phyloP scores from a whole-genome alignment of 1,140 invertebrate species.

The Brachionus rubens region DNA sequence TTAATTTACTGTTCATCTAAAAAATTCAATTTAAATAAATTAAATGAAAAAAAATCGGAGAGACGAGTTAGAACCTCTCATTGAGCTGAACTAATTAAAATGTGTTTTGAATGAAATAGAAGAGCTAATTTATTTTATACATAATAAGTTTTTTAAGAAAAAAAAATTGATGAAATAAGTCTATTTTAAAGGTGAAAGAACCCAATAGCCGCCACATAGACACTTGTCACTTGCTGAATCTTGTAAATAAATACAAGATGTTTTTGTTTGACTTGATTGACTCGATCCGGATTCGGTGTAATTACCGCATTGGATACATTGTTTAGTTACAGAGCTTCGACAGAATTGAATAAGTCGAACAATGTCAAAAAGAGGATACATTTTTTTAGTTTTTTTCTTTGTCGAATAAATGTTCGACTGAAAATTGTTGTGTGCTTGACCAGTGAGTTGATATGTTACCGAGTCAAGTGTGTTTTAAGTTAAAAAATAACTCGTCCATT shows the following conservation, averaged over 20 bases:
- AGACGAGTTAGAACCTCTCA: too few relatives aligned
- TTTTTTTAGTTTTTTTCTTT: slow-evolving; percentile 17
- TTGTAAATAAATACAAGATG: slow-evolving; percentile 3
- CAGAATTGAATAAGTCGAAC: slow-evolving; percentile 29
- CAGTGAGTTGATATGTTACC: not conserved
- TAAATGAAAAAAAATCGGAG: too few relatives aligned
- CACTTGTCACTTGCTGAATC: slow-evolving; percentile 6
- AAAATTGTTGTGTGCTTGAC: slow-evolving; percentile 7
- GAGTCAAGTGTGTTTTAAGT: slow-evolving; percentile 11
- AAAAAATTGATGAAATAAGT: not conserved
- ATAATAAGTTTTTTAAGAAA: too few relatives aligned
- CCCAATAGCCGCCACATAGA: slow-evolving; percentile 33
- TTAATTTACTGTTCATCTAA: not conserved
- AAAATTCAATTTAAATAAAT: too few relatives aligned
- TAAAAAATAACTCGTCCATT: slow-evolving; percentile 29
- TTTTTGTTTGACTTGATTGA: slow-evolving; percentile 1
- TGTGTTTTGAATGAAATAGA: too few relatives aligned
- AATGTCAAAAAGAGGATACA: slow-evolving; percentile 26
- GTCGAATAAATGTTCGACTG: slow-evolving; percentile 20
- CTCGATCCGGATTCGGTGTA: slow-evolving; percentile 1
- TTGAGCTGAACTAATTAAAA: too few relatives aligned
- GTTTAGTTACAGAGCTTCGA: slow-evolving; percentile 6
- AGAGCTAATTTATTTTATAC: too few relatives aligned
- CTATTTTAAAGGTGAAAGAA: slow-evolving; percentile 21
- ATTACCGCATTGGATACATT: slow-evolving; percentile 39